phyloP scores from a whole-genome alignment of 64 coral and sea anemone genomes.

The Stylophora pistillata region DNA sequence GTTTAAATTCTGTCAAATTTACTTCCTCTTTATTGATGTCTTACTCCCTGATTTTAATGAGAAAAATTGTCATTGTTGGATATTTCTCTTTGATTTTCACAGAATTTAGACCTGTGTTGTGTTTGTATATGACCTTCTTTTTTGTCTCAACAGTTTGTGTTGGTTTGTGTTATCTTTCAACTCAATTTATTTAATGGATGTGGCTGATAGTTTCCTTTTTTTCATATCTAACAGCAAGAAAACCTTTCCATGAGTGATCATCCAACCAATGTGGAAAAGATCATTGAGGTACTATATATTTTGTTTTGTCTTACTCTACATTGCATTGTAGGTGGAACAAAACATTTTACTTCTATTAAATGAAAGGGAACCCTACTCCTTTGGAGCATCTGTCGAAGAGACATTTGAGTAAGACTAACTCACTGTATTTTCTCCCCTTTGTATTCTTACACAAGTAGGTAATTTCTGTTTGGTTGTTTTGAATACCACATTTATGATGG shows the following conservation, averaged over 20 bases:
- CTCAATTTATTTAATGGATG: not conserved
- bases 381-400: not conserved
- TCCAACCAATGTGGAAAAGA: slow-evolving; percentile 20
- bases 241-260: slow-evolving; percentile 25
- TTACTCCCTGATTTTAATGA: not conserved
- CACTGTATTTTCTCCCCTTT: too few relatives aligned
- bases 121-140: not conserved
- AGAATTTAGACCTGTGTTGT: not conserved
- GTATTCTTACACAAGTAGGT: too few relatives aligned
- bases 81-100: not conserved
- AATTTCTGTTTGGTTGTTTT: too few relatives aligned
- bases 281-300: slow-evolving; percentile 24
- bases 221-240: not conserved
- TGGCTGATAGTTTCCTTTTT: not conserved
- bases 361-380: not conserved
- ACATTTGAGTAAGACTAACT: too few relatives aligned
- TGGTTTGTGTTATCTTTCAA: not conserved
- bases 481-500: too few relatives aligned
- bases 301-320: not conserved
- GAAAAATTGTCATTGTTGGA: not conserved
- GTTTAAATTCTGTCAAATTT: slow-evolving; percentile 27
- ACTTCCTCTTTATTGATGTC: slow-evolving; percentile 29
- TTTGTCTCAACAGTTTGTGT: not conserved
- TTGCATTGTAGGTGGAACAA: not conserved
- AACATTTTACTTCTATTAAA: not conserved